Evolutionary conservation across 2,888 invertebrate genomes (phyloP), one percentile per base, ranked within the genome.

Genomic region (Spisula subtruncata): DNA sequence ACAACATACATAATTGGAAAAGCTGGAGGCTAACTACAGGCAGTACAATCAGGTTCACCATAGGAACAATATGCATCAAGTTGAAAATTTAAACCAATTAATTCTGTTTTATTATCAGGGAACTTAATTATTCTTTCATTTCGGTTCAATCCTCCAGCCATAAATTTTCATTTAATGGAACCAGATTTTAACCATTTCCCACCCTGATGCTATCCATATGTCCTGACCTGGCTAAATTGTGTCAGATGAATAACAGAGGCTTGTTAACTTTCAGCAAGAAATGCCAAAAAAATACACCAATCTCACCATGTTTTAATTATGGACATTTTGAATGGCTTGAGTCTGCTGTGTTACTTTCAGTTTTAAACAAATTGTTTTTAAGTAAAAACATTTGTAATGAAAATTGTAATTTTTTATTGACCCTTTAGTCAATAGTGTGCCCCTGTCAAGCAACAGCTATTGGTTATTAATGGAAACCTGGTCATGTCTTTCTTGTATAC

Each of bases 71-170:
- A 66, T 66, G 75, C 75, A 35, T 75, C 75, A 75, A 75, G 32
- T 32, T 75, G 75, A 75, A 75, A 75, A 75, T 35, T 75, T 75
- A 32, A 75, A 75, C 75, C 75, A 35, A 35, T 75, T 75, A 75
- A 75, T 75, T 75, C 29, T 32, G 75, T 75, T 75, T 75, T 75
- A 75, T 75, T 75, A 32, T 14, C 75, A 35, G 75, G 75, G 35
- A 75, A 75, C 75, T 75, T 75, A 75, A 75, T 75, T 75, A 75
- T 75, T 35, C 25, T 75, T 75, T 75, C 75, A 75, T 35, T 75
- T 75, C 14, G 18, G 32, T 75, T 75, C 32, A 75, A 75, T 32
- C 75, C 32, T 75, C 16, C 6, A 75, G 75, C 75, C 32, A 75
- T 75, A 75, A 32, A 18, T 32, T 75, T 75, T 25, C 20, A 2